A percentile compares a stretch with the other conserved stretches of the same genome.
Conservation (phyloP, 2,888 invertebrate species). For the Drosophila robusta region DNA sequence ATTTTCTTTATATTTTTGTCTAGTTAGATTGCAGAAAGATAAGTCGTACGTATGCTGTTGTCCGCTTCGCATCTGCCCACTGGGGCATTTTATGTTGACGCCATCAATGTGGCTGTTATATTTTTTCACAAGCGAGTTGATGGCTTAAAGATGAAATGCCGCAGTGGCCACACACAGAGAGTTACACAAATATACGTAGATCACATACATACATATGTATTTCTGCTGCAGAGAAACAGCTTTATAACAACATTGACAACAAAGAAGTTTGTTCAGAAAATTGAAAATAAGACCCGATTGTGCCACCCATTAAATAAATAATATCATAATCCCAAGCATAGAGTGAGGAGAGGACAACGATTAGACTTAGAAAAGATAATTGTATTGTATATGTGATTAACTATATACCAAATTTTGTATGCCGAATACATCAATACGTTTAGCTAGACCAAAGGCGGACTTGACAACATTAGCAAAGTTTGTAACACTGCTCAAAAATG, state of each 20-base stretch:
- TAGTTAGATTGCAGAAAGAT: too few species aligned
- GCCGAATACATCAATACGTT: too few species aligned
- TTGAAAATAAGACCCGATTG: neutral
- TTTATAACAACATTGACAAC: neutral
- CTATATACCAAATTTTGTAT: too few species aligned
- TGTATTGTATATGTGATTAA: neutral
- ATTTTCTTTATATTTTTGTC: too few species aligned
- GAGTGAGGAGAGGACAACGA: too few species aligned
- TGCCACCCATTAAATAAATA: neutral
- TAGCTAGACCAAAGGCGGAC: too few species aligned
- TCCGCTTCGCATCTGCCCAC: too few species aligned
- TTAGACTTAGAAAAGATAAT: neutral
- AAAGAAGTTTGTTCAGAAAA: neutral
- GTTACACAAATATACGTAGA: neutral
- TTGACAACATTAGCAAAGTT: neutral
- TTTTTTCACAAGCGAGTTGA: neutral
- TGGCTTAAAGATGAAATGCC: neutral
- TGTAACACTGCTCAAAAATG: conserved; percentile 5
- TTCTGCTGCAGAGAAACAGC: neutral
- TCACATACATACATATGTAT: neutral
- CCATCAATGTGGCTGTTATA: too few species aligned
- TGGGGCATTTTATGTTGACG: too few species aligned
- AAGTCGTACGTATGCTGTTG: too few species aligned
- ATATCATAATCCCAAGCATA: neutral
- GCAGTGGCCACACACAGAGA: neutral